A percentile compares a stretch with the other conserved stretches of the same genome.
These are phyloP conservation scores for Acrocephalus kingi DNA, from an alignment of 2,113 vertebrate species.

Conservation along the genomic window DNA sequence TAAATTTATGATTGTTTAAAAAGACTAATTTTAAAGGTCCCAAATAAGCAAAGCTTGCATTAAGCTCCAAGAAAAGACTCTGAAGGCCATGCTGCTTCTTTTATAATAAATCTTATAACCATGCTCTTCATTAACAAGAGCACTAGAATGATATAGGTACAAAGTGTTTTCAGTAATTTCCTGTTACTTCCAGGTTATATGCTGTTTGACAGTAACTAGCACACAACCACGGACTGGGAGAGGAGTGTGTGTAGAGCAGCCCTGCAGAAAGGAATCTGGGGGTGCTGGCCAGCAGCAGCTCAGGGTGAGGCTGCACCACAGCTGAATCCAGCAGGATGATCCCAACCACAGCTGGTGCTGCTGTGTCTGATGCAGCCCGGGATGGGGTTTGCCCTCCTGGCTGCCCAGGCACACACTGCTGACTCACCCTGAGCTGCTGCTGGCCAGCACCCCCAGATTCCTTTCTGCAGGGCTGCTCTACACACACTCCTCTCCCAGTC, in stretches of 20 bases:
- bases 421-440: neutral
- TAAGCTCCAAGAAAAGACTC: neutral
- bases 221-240: rapidly evolving
- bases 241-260: neutral
- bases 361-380: neutral
- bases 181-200: neutral
- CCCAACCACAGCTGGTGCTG: rapidly evolving
- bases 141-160: neutral
- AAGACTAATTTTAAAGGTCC: neutral
- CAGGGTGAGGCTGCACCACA: rapidly evolving
- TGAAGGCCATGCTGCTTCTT: neutral
- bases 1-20: neutral
- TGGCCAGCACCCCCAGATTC: rapidly evolving
- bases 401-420: neutral
- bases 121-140: neutral
- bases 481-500: neutral
- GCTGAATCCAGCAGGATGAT: neutral
- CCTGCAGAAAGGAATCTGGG: neutral
- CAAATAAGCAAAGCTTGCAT: neutral
- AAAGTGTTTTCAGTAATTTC: neutral
- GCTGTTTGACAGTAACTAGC: neutral
- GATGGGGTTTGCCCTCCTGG: neutral
- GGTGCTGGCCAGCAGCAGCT: neutral
- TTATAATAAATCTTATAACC: neutral
- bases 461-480: neutral